These are phyloP conservation scores for Chaunax sp. DNA, from an alignment of 2,797 vertebrate genomes.

Conservation along the genomic window DNA sequence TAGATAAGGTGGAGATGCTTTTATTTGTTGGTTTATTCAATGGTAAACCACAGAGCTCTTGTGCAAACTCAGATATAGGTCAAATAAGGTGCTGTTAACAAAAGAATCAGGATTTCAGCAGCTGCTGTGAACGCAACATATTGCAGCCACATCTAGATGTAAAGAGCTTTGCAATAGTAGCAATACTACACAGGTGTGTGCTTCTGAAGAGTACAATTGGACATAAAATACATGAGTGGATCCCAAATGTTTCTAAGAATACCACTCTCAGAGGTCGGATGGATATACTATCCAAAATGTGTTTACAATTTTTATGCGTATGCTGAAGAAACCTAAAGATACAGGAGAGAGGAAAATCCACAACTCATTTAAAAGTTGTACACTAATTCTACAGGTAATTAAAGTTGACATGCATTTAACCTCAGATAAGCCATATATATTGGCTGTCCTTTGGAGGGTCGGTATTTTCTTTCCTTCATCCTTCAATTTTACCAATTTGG, in stretches of 20 bases:
- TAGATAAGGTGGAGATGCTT: background rate
- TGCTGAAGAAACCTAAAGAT: background rate
- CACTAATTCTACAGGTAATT: too few relatives aligned
- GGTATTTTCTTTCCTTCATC: background rate
- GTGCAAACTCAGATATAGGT: background rate
- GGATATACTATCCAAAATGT: background rate
- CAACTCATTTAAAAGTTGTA: too few relatives aligned
- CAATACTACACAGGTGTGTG: too few relatives aligned
- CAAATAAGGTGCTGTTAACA: background rate
- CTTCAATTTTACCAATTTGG: background rate
- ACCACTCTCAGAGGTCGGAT: too few relatives aligned
- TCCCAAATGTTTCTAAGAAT: too few relatives aligned
- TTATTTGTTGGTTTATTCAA: background rate
- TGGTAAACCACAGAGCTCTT: background rate
- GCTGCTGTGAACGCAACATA: conserved; percentile 11
- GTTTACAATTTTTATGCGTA: too few relatives aligned
- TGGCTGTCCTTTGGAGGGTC: background rate
- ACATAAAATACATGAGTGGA: too few relatives aligned
- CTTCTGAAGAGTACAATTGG: too few relatives aligned
- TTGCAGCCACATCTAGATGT: background rate
- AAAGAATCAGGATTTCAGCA: background rate
- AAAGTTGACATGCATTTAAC: background rate
- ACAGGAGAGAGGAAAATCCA: background rate
- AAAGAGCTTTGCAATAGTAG: too few relatives aligned
- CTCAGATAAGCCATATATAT: too few relatives aligned